phyloP scores from a whole-genome alignment of 2,797 vertebrate genomes.

The Poecilia wingei region DNA sequence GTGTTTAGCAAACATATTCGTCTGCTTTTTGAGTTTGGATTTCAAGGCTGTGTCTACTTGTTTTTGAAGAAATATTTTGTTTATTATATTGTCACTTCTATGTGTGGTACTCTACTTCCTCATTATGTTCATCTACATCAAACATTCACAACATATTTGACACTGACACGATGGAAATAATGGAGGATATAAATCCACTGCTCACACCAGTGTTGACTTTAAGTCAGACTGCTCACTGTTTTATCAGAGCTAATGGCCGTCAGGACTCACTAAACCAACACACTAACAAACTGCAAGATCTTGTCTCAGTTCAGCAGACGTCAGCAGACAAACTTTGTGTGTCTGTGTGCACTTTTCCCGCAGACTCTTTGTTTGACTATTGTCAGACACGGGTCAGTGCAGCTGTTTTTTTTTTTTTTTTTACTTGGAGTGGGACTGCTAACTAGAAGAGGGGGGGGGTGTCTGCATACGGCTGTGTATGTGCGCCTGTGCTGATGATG shows the following conservation, averaged over 20 bases:
- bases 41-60: constrained; percentile 60
- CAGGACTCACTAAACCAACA: constrained; percentile 75
- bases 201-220: constrained; percentile 47
- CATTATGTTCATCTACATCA: constrained; percentile 31
- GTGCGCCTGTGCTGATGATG: constrained; percentile 17
- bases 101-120: constrained; percentile 30
- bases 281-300: constrained; percentile 61
- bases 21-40: constrained; percentile 56
- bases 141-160: not conserved
- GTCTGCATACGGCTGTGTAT: constrained; percentile 29
- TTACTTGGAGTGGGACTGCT: constrained; percentile 56
- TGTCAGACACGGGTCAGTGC: constrained; percentile 75
- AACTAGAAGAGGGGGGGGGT: constrained; percentile 44
- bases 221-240: constrained; percentile 39
- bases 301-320: constrained; percentile 62
- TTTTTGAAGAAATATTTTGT: not conserved
- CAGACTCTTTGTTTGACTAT: constrained; percentile 72
- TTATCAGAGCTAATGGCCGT: constrained; percentile 70
- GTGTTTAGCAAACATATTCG: constrained; percentile 28
- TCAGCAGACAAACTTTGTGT: constrained; percentile 27
- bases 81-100: not conserved
- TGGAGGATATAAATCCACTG: constrained; percentile 9
- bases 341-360: constrained; percentile 42
- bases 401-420: constrained; percentile 61
- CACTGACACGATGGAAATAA: constrained; percentile 7